Base-by-base conservation (phyloP, 1,140 invertebrate species). In the Armadillidium nasatum region DNA sequence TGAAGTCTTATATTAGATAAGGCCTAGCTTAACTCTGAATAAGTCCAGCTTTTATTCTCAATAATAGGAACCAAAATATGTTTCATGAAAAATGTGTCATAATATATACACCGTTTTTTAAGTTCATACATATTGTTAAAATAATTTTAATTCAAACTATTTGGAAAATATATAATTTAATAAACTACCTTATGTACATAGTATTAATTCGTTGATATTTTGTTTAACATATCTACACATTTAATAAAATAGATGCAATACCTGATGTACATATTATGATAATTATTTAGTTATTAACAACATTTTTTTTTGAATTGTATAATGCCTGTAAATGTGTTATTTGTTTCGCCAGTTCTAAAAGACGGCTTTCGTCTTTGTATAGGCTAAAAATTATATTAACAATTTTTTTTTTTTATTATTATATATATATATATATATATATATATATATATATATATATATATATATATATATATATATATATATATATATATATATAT, bases 381-480 rank as follows among this genome's bases (percentile, higher is more conserved):
- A 33, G 33, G 6, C 33, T 33, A 33, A 33, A 33, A 33, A 33
- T 33, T 3, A 33, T 33, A 33, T 6, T 33, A 6, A 33, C 33
- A 33, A 33, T 3, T 33, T 33, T 33, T 6, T 33, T 33, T 33
- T 33, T 6, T 3, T 33, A 33, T 33, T 3, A 1, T 3, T 3
- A 6, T 33, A 6, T 33, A 33, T 33, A 33, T 33, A 33, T 33
- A 33, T 33, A 33, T 33, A 33, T 33, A 33, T 33, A 33, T 33
- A 33, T 33, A 33, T 33, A 33, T 33, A 33, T 33, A 33, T 33
- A 33, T 33, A 33, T 33, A 33, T 33, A 33, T 33, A 33, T 33
- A 60, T 60, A 60, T 60, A 21, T 60, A 60, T 60, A 60, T 7
- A 7, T 60, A 60, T 60, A 60, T 60, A 60, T 60, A 60, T 60